Evolutionary conservation across 2,113 vertebrate genomes (phyloP).

Genomic region (Melanerpes formicivorus): DNA sequence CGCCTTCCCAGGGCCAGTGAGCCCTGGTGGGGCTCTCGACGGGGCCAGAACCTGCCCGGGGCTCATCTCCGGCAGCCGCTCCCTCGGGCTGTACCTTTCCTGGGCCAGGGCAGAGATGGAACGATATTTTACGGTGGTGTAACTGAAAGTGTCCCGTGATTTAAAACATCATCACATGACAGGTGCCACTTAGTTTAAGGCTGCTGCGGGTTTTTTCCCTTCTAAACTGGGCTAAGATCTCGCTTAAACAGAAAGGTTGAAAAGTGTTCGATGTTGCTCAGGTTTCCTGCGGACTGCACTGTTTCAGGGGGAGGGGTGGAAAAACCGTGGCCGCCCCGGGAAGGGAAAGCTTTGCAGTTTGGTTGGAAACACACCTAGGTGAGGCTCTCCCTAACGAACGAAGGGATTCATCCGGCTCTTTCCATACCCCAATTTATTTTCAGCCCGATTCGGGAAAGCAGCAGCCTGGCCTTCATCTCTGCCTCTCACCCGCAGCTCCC

Average conservation of each 20-base stretch:
- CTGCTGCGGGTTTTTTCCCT: background rate
- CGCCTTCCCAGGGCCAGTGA: background rate
- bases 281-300: background rate
- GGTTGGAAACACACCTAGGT: background rate
- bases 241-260: background rate
- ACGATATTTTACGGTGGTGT: background rate
- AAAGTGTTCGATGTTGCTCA: background rate
- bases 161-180: background rate
- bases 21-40: background rate
- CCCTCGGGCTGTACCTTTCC: background rate
- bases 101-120: background rate
- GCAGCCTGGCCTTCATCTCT: background rate
- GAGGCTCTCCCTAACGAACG: background rate
- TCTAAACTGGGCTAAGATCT: background rate
- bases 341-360: background rate
- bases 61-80: background rate
- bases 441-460: background rate
- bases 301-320: accelerated
- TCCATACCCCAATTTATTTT: background rate
- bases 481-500: background rate
- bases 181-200: background rate
- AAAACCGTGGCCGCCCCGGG: background rate
- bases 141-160: background rate
- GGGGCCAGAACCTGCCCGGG: background rate
- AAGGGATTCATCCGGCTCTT: background rate